Evolutionary conservation across 2,797 vertebrate species (phyloP).

Genomic region (Salmo trutta): DNA sequence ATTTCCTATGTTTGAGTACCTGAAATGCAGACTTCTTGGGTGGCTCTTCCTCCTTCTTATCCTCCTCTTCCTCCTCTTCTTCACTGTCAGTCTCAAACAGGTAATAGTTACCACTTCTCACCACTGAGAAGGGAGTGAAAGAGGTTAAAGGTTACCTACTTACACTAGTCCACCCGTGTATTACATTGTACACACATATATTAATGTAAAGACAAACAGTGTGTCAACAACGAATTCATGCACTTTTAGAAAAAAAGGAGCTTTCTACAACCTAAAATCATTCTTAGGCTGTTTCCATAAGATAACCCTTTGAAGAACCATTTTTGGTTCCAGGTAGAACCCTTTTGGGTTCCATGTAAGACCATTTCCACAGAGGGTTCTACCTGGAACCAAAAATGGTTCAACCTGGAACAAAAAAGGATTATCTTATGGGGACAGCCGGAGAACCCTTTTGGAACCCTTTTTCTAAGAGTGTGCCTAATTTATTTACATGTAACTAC

Average conservation of each 20-base stretch:
- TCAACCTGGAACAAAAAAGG: too few relatives aligned
- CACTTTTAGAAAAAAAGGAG: too few relatives aligned
- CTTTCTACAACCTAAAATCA: too few relatives aligned
- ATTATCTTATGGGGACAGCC: too few relatives aligned
- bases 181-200: not conserved
- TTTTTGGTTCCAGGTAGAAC: too few relatives aligned
- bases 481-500: not conserved
- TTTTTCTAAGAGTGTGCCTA: not conserved
- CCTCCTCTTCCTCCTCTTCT: constrained; percentile 85
- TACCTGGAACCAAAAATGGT: too few relatives aligned
- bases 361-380: too few relatives aligned
- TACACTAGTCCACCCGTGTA: not conserved
- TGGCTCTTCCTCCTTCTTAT: constrained; percentile 80
- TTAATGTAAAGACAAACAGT: not conserved
- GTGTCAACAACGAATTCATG: not conserved
- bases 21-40: constrained; percentile 88
- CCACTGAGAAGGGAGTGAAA: constrained; percentile 78
- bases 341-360: too few relatives aligned
- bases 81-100: constrained; percentile 97
- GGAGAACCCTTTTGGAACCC: too few relatives aligned
- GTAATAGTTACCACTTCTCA: constrained; percentile 97
- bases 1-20: constrained; percentile 44
- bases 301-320: too few relatives aligned
- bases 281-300: too few relatives aligned
- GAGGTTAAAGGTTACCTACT: not conserved